Conservation (phyloP, 2,888 invertebrate species). For the Steinernema hermaphroditum region DNA sequence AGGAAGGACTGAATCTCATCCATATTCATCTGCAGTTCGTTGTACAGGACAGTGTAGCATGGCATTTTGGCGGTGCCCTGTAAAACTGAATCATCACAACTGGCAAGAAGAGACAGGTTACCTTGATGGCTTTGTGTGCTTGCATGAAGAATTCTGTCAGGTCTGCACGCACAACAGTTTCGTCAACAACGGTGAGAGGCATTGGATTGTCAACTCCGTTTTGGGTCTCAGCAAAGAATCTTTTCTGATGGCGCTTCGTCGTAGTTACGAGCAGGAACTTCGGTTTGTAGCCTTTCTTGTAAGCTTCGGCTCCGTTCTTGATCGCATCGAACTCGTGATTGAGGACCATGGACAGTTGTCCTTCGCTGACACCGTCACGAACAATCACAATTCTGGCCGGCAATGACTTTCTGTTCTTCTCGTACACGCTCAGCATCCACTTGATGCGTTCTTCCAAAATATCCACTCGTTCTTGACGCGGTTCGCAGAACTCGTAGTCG, state of each 20-base stretch:
- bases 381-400: conserved; percentile 38
- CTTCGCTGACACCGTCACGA: conserved; percentile 46
- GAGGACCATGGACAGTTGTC: conserved; percentile 40
- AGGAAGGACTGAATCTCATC: conserved; percentile 40
- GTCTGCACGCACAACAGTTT: conserved; percentile 39
- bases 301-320: background rate
- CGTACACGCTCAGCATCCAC: conserved; percentile 30
- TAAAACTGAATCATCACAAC: background rate
- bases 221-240: conserved; percentile 33
- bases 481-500: conserved; percentile 2
- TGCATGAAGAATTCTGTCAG: conserved; percentile 46
- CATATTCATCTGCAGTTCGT: conserved; percentile 40
- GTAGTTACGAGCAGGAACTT: conserved; percentile 45
- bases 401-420: conserved; percentile 16
- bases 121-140: conserved; percentile 39
- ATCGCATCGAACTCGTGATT: conserved; percentile 1
- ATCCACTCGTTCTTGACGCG: background rate
- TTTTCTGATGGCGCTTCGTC: conserved; percentile 47
- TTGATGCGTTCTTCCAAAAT: conserved; percentile 29
- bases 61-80: conserved; percentile 48
- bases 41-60: conserved; percentile 41
- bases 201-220: conserved; percentile 35
- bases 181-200: conserved; percentile 46
- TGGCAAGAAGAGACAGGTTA: too few relatives aligned
- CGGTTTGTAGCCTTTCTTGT: conserved; percentile 36